Percentiles rank a stretch among this genome's conserved stretches.
phyloP scores from a whole-genome alignment of 1,140 invertebrate genomes.

The Drosophila nigrodunni region DNA sequence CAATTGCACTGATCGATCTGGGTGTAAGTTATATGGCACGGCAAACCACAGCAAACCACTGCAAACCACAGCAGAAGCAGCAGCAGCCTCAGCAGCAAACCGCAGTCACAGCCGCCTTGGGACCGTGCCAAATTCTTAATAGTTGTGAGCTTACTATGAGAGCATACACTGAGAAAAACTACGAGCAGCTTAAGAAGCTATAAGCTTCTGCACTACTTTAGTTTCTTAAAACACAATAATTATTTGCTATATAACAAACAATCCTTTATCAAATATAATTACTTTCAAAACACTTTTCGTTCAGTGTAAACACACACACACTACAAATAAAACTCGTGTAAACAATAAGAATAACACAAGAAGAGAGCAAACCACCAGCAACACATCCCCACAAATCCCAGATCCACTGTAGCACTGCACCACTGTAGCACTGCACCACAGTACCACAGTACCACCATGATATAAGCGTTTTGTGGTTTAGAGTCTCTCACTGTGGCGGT shows the following conservation, averaged over 20 bases:
- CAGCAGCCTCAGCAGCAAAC: slow-evolving; percentile 30
- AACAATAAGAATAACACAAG: slow-evolving; percentile 21
- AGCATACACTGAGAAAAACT: slow-evolving; percentile 38
- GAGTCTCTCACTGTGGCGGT: slow-evolving; percentile 61
- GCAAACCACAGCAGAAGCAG: slow-evolving; percentile 10
- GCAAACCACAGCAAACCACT: slow-evolving; percentile 23
- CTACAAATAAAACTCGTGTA: slow-evolving; percentile 29
- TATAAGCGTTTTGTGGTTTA: slow-evolving; percentile 72
- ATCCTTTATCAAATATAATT: too few species aligned
- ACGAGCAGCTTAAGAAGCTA: not conserved
- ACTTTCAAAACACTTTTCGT: too few species aligned
- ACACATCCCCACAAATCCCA: not conserved
- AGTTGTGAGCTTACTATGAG: slow-evolving; percentile 69
- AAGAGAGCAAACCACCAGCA: not conserved
- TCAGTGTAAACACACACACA: not conserved
- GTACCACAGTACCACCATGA: slow-evolving; percentile 9
- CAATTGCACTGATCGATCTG: slow-evolving; percentile 83
- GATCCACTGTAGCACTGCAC: too few species aligned
- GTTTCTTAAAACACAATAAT: too few species aligned
- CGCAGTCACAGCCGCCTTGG: slow-evolving; percentile 40
- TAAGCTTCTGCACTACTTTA: too few species aligned
- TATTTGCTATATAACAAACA: too few species aligned
- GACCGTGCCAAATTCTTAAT: slow-evolving; percentile 84
- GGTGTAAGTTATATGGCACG: slow-evolving; percentile 80
- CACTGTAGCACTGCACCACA: too few species aligned